Base-by-base conservation (phyloP, 2,888 invertebrate species). In the Erannis defoliaria region DNA sequence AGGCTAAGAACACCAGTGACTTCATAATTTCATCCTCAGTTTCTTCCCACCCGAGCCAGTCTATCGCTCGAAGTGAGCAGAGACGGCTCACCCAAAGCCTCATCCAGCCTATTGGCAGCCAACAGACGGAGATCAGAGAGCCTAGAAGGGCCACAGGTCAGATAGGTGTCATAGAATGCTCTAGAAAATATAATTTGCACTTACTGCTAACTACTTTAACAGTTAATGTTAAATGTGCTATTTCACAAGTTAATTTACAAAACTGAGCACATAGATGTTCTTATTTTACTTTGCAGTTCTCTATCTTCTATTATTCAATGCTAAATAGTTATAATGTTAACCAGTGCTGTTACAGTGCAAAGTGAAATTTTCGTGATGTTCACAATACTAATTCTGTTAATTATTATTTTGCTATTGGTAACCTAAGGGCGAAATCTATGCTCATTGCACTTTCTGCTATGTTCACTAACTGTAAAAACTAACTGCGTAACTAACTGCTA, bases 61-160 rank as follows among this genome's bases (percentile, higher is more conserved):
- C 86, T 95, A 64, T 94, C 94, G 33, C 88, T 95, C 64, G 95
- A 95, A 81, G 94, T 94, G 74, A 93, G 94, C 74, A 86, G 94
- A 10, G 93, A 92, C 59, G 78, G 84, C 72, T 83, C 89, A 0
- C 79, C 89, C 61, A 83, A 91, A 68, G 85, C 88, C 68, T 80
- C 93, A 12, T 82, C 90, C 68, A 89, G 90, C 78, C 88, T 93
- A 18, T 83, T 93, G 77, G 90, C 92, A 38, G 84, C 90, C 58
- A 89, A 88, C 82, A 82, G 93, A 72, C 82, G 93, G 59, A 86
- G 94, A 68, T 95, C 95, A 71, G 95, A 94, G 72, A 94, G 94
- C 80, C 89, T 95, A 35, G 95, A 95, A 72, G 93, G 93, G 73
- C 94, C 94, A 19, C 93, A 94, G 85, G 91, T 93, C 81, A 90